Evolutionary conservation across 2,888 invertebrate species (phyloP).

Genomic region (Exocentrus adspersus): DNA sequence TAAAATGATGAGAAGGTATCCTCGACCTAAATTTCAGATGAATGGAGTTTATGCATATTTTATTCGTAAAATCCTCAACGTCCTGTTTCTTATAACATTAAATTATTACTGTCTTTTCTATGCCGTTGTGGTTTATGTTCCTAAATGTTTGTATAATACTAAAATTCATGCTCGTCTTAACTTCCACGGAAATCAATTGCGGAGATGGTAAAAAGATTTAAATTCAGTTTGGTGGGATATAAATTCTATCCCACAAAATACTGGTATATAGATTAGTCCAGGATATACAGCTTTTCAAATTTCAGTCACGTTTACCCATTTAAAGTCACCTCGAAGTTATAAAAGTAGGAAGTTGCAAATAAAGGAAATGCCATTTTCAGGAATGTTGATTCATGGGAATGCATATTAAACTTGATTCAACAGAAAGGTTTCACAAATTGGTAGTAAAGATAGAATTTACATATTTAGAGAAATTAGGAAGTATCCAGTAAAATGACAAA

Average conservation of each 20-base stretch:
- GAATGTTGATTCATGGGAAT: not conserved
- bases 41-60: not conserved
- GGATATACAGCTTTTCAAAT: not conserved
- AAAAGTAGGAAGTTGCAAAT: not conserved
- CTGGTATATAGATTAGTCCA: conserved; percentile 4
- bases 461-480: too few relatives aligned
- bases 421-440: too few relatives aligned
- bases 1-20: not conserved
- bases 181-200: conserved; percentile 1
- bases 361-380: not conserved
- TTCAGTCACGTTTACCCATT: not conserved
- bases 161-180: not conserved
- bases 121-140: not conserved
- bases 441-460: too few relatives aligned
- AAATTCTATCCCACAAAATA: conserved; percentile 4
- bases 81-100: not conserved
- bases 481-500: too few relatives aligned
- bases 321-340: not conserved
- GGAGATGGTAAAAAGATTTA: not conserved
- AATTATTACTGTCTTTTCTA: not conserved
- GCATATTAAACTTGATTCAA: too few relatives aligned
- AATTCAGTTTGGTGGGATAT: not conserved
- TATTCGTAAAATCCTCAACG: not conserved
- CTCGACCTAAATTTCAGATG: not conserved
- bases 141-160: not conserved